These are phyloP conservation scores for Vulpes lagopus DNA, from an alignment of 2,113 vertebrate genomes.

Conservation along the genomic window DNA sequence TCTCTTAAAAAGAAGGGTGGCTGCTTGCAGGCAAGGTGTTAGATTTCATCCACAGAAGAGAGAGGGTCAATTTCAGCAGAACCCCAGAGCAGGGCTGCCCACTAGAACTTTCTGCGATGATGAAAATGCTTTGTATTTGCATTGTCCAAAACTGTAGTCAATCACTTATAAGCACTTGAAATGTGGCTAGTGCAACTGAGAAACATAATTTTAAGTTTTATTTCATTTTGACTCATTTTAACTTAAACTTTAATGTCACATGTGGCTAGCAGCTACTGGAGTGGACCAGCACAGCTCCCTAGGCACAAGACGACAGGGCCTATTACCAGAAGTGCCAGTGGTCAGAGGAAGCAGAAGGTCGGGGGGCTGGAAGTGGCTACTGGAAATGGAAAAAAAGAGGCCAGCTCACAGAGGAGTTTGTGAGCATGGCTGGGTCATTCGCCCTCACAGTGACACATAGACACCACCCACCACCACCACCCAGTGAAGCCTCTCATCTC, in stretches of 20 bases:
- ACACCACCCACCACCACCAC: no score
- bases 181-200: not conserved
- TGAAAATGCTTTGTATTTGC: not conserved
- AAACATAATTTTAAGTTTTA: not conserved
- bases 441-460: not conserved
- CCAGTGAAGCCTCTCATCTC: not conserved
- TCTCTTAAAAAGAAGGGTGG: conserved; percentile 17
- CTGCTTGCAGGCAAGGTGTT: not conserved
- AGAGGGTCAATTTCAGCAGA: not conserved
- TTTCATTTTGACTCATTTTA: conserved; percentile 23
- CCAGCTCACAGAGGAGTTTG: not conserved
- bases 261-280: not conserved
- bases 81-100: not conserved
- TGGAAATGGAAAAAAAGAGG: not conserved
- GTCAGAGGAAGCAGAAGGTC: not conserved
- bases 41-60: not conserved
- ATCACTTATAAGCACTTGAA: not conserved
- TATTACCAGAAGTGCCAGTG: not conserved
- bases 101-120: not conserved
- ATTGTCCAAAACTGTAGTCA: not conserved
- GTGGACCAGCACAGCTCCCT: not conserved
- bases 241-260: not conserved
- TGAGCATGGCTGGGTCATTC: not conserved
- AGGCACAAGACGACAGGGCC: not conserved
- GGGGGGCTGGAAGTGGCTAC: not conserved